phyloP scores from a whole-genome alignment of 2,797 vertebrate species.

The Syndactyla subalaris region DNA sequence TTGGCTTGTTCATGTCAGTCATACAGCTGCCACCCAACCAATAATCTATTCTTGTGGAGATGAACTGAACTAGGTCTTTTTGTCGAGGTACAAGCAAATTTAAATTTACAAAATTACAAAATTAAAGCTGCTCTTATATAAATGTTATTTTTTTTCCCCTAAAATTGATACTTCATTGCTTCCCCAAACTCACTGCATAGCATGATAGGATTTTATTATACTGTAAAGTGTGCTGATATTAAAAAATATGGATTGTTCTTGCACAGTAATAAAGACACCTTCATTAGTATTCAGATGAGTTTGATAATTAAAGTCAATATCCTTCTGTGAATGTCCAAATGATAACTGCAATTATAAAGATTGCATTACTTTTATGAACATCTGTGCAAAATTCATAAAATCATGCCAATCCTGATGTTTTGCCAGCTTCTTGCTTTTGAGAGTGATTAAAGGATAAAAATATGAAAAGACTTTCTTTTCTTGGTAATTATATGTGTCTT shows the following conservation, averaged over 20 bases:
- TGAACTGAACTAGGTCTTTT: neutral
- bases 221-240: neutral
- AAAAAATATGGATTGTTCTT: neutral
- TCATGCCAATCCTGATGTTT: neutral
- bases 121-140: neutral
- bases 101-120: too few species aligned
- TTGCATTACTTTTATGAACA: constrained; percentile 60
- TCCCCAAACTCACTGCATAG: neutral
- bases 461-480: neutral
- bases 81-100: neutral
- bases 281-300: constrained; percentile 40
- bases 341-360: constrained; percentile 46
- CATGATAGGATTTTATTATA: neutral
- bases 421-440: neutral
- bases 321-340: constrained; percentile 47
- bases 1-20: neutral
- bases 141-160: neutral
- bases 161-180: neutral
- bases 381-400: constrained; percentile 32
- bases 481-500: neutral
- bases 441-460: neutral
- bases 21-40: neutral
- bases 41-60: neutral
- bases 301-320: constrained; percentile 53
- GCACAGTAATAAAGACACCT: neutral